phyloP scores from a whole-genome alignment of 2,797 vertebrate species.

The Lagocephalus sceleratus region DNA sequence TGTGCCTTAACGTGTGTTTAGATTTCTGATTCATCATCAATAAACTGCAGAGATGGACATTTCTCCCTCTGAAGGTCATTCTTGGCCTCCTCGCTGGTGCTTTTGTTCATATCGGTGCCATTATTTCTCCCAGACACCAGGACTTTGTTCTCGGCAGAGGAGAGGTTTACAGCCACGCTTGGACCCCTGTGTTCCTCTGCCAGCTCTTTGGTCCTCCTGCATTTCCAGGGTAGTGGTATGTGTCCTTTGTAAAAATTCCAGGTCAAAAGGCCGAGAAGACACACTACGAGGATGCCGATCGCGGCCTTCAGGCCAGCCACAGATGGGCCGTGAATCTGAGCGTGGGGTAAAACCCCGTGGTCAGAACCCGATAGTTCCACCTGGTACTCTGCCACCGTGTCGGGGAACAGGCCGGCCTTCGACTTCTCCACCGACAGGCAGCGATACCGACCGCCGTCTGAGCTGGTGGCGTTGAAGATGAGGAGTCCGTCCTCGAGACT shows the following conservation, averaged over 20 bases:
- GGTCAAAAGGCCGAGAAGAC: conserved; percentile 55
- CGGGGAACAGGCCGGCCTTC: conserved; percentile 30
- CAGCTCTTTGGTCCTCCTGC: conserved; percentile 4
- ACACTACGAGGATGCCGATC: conserved; percentile 50
- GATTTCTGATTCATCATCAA: conserved; percentile 58
- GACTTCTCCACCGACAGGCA: conserved; percentile 71
- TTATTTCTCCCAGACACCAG: conserved; percentile 25
- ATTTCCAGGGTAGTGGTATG: conserved; percentile 45
- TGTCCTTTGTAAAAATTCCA: conserved; percentile 77
- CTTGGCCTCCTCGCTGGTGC: neutral
- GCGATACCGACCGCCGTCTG: conserved; percentile 59
- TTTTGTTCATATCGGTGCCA: conserved; percentile 53
- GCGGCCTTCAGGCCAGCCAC: conserved; percentile 44
- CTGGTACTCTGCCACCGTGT: conserved; percentile 45
- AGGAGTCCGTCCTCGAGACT: conserved; percentile 56
- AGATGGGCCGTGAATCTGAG: conserved; percentile 30
- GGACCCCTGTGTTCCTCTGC: conserved; percentile 4
- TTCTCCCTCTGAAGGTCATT: neutral
- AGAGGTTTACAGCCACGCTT: neutral
- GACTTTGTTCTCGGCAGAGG: conserved; percentile 29
- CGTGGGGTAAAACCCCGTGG: rapidly evolving
- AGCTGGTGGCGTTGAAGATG: conserved; percentile 54
- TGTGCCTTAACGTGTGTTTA: conserved; percentile 12
- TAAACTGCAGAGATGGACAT: conserved; percentile 34
- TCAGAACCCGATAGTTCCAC: conserved; percentile 1